Base-by-base conservation (phyloP, 2,113 vertebrate species). In the Solea solea region DNA sequence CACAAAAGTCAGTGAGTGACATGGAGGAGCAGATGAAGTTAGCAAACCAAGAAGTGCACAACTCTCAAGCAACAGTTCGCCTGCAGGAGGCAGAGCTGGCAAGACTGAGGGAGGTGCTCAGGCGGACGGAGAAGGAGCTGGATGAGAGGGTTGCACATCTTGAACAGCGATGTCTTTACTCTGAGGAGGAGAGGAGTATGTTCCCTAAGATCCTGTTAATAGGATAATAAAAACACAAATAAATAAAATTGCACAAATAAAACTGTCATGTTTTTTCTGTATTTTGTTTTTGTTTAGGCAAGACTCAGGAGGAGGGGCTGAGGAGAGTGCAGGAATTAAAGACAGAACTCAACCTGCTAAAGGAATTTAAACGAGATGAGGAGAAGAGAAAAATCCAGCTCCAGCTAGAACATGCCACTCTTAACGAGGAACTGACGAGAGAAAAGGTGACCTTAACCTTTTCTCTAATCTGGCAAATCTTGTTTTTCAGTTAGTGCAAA, bases 121-220 rank as follows among this genome's bases (percentile, higher is more conserved):
- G 93, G 57, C 89, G 86, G 21, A 96, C 93, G 0, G 92, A 95
- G 78, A 89, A 86, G 57, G 88, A 92, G 49, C 89, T 96, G 45
- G 91, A 90, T 72, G 91, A 94, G 86, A 72, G 94, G 72, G 89
- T 95, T 41, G 81, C 93, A 39, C 94, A 95, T 44, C 88, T 97
- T 28, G 93, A 89, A 67, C 92, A 94, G 53, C 94, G 85, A 21
- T 97, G 90, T 89, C 86, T 95, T 9, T 60, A 87, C 39, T 93
- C 95, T 49, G 93, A 96, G 75, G 86, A 94, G 42, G 95, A 97
- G 75, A 95, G 95, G 92, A 95, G 97, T 98, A 71, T n/a, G 84
- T 68, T 27, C 6, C 21, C 41, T 15, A 6, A 12, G 11, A 49
- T n/a, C 7, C 7, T 11, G 1, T 41, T 0, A 11, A 6, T 0